Evolutionary conservation across 2,113 vertebrate genomes (phyloP), one percentile per base, ranked within the genome.

Genomic region (Empidonax traillii): DNA sequence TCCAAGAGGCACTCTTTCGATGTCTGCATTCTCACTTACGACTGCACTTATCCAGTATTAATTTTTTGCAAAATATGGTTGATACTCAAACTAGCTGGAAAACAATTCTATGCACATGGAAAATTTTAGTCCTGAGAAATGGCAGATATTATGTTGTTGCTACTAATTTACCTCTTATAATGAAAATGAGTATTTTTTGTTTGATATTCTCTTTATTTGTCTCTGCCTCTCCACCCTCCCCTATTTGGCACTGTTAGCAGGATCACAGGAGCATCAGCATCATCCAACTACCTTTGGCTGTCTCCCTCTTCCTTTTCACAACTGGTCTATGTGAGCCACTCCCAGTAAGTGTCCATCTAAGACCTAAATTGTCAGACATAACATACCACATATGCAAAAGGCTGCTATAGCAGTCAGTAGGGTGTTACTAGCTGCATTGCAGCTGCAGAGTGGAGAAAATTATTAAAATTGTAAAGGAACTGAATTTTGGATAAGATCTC

Each of bases 261-360:
- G 49, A 51, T 59, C 56, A 71, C 55, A 78, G 73, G 35, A 68
- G 17, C 28, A 31, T 1, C 0, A 1, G 31, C 46, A 92, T n/a
- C 49, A 77, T 28, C 37, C 73, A 63, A 14, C 28, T 61, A 12
- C 47, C 30, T 76, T 71, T 53, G 68, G 27, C 73, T 85, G 16
- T 35, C 49, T 52, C n/a, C 47, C n/a, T 22, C 19, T 80, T 24
- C 5, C 6, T 94, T 74, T 82, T 43, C 28, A 7, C 0, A 0
- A 10, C 12, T 3, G 1, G 23, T n/a, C n/a, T 77, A 41, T 28
- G n/a, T 12, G 17, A 78, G 33, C 23, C 0, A 0, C 18, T 78
- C n/a, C 71, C 6, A 2, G 1, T 6, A 22, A 91, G 7, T 10
- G 9, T n/a, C 76, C 67, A n/a, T 68, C 12, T 43, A 58, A 83